Percentiles rank a stretch among this genome's conserved stretches.
phyloP scores from a whole-genome alignment of 2,797 vertebrate species.

The Diplodus sargus region DNA sequence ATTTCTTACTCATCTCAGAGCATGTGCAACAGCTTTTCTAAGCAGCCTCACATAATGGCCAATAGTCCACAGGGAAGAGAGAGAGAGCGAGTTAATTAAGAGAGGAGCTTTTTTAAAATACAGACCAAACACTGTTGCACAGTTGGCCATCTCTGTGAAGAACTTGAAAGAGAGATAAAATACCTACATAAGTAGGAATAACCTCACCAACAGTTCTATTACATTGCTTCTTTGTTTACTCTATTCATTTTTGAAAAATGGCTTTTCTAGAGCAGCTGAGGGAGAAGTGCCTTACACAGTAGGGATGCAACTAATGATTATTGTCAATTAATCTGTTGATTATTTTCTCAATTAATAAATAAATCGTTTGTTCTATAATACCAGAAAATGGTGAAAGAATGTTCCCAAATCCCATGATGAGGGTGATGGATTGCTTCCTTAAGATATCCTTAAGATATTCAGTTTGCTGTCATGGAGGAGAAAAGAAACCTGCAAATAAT shows the following conservation, averaged over 20 bases:
- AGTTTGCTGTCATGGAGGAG: no score
- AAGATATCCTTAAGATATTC: no score
- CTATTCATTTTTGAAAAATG: neutral
- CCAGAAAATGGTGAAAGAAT: no score
- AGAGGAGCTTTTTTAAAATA: conserved; percentile 68
- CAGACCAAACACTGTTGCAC: conserved; percentile 54
- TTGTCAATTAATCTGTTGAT: no score
- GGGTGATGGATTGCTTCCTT: no score
- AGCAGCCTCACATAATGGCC: conserved; percentile 56
- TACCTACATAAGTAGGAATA: conserved; percentile 17
- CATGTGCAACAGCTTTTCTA: conserved; percentile 46
- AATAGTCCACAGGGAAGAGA: conserved; percentile 47
- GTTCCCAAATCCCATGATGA: no score
- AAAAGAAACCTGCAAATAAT: no score
- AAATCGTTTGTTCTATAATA: no score
- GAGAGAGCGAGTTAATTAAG: conserved; percentile 65
- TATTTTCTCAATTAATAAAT: no score
- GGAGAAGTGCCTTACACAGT: neutral
- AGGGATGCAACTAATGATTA: no score
- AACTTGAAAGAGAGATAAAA: conserved; percentile 33
- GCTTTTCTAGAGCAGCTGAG: neutral
- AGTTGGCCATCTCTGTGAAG: conserved; percentile 35
- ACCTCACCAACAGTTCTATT: neutral
- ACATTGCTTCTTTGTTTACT: neutral
- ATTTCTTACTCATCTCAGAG: conserved; percentile 44